Percentiles rank a stretch among this genome's conserved stretches.
Evolutionary conservation across 2,797 vertebrate species (phyloP).

Genomic region (Setipinna tenuifilis): DNA sequence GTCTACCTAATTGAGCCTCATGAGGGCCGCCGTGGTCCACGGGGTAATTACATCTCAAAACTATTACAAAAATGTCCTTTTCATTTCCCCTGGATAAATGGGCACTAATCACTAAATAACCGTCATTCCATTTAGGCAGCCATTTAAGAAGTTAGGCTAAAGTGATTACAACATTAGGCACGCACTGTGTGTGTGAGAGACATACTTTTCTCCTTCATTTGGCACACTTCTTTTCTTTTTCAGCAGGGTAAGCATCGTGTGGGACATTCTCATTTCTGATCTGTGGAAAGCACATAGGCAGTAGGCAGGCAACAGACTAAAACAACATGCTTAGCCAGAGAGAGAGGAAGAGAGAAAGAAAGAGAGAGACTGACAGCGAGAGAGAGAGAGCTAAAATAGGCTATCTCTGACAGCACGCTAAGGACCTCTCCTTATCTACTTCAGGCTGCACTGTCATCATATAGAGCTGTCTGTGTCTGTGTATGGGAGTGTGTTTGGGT

Average conservation of each 20-base stretch:
- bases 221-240: background rate
- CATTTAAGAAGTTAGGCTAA: slow-evolving; percentile 34
- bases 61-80: slow-evolving; percentile 30
- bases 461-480: too few relatives aligned
- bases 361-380: background rate
- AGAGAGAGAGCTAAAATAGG: background rate
- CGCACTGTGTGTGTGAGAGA: slow-evolving; percentile 3
- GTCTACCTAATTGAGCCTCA: slow-evolving; percentile 39
- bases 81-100: slow-evolving; percentile 44
- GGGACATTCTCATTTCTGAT: background rate
- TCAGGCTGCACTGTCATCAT: too few relatives aligned
- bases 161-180: slow-evolving; percentile 39
- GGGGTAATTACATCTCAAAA: slow-evolving; percentile 46
- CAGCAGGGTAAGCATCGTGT: background rate
- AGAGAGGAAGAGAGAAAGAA: background rate
- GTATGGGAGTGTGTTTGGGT: too few relatives aligned
- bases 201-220: background rate
- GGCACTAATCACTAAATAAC: slow-evolving; percentile 34
- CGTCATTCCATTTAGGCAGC: slow-evolving; percentile 24
- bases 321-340: background rate
- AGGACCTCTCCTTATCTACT: too few relatives aligned
- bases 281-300: background rate
- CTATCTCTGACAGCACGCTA: background rate
- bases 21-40: slow-evolving; percentile 28
- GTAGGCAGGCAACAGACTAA: background rate